Evolutionary conservation across 30 jellyfish, hydroid and myxozoan species (phyloP).

Genomic region (Pseudorhiza aurosa): DNA sequence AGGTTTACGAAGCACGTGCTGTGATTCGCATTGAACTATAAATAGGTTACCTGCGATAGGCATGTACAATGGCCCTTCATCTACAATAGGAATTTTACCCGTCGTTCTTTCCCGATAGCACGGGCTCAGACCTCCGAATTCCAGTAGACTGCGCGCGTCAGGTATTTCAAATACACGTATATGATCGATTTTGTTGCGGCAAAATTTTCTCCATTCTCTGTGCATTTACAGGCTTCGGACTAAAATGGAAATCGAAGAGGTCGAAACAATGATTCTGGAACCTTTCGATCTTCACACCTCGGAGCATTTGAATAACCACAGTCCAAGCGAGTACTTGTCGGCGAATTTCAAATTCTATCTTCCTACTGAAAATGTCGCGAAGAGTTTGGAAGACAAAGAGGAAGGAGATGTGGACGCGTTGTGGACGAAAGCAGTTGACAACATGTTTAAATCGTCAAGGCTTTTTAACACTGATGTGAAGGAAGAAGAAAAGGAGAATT

Average conservation of each 20-base stretch:
- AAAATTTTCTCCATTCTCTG: no score
- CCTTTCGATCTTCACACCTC: constrained; percentile 51
- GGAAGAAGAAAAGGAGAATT: constrained; percentile 63
- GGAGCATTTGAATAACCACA: constrained; percentile 41
- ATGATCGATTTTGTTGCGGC: no score
- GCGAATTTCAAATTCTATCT: constrained; percentile 45
- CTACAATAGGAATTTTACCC: constrained; percentile 43
- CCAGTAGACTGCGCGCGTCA: constrained; percentile 13
- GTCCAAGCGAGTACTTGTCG: constrained; percentile 64
- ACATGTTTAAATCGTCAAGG: constrained; percentile 63
- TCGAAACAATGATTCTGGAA: constrained; percentile 43
- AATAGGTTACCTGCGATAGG: constrained; percentile 27
- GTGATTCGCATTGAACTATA: neutral
- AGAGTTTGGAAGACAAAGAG: constrained; percentile 4
- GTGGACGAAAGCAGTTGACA: constrained; percentile 71
- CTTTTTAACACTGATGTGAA: constrained; percentile 44
- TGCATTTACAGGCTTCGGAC: no score
- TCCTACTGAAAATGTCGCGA: neutral
- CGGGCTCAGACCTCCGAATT: constrained; percentile 44
- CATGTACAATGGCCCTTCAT: constrained; percentile 52
- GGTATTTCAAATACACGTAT: constrained; percentile 8
- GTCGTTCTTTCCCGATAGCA: constrained; percentile 37
- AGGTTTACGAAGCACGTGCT: constrained; percentile 48
- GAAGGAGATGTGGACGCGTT: constrained; percentile 46
- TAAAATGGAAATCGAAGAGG: constrained; percentile 36